phyloP scores from a whole-genome alignment of 1,140 invertebrate genomes.

The Lordiphosa collinella region DNA sequence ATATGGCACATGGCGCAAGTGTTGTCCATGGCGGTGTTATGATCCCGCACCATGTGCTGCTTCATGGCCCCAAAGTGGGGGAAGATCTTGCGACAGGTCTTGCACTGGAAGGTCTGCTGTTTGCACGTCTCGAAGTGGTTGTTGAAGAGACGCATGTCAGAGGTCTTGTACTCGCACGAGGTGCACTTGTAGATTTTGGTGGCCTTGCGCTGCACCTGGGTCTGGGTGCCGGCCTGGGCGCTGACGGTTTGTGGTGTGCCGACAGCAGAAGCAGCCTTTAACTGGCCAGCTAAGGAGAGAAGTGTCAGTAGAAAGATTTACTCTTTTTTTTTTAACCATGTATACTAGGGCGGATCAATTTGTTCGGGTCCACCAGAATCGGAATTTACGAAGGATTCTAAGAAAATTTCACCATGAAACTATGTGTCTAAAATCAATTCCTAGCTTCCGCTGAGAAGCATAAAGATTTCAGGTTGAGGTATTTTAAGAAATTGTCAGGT shows the following conservation, averaged over 20 bases:
- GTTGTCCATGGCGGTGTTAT: constrained; percentile 73
- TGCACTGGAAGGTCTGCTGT: constrained; percentile 78
- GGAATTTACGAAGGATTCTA: too few species aligned
- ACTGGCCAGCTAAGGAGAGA: constrained; percentile 24
- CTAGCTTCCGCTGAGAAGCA: too few species aligned
- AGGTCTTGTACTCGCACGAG: constrained; percentile 79
- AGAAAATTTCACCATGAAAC: too few species aligned
- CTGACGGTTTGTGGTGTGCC: constrained; percentile 24
- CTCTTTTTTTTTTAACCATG: too few species aligned
- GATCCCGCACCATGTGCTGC: constrained; percentile 75
- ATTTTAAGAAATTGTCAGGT: too few species aligned
- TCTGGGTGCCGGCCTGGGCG: constrained; percentile 50
- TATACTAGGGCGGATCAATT: too few species aligned
- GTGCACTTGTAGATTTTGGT: constrained; percentile 79
- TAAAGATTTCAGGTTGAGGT: too few species aligned
- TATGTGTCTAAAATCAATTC: too few species aligned
- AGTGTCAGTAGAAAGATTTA: too few species aligned
- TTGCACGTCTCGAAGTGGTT: constrained; percentile 78
- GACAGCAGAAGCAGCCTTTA: constrained; percentile 45
- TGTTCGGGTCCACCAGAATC: too few species aligned
- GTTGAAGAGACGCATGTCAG: constrained; percentile 77
- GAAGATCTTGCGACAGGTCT: constrained; percentile 78
- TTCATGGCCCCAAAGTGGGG: constrained; percentile 74
- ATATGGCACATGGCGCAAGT: constrained; percentile 76
- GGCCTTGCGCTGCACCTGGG: constrained; percentile 61